Percentiles rank a stretch among this genome's conserved stretches.
Evolutionary conservation across 2,797 vertebrate species (phyloP).

Genomic region (Clarias fuscus): DNA sequence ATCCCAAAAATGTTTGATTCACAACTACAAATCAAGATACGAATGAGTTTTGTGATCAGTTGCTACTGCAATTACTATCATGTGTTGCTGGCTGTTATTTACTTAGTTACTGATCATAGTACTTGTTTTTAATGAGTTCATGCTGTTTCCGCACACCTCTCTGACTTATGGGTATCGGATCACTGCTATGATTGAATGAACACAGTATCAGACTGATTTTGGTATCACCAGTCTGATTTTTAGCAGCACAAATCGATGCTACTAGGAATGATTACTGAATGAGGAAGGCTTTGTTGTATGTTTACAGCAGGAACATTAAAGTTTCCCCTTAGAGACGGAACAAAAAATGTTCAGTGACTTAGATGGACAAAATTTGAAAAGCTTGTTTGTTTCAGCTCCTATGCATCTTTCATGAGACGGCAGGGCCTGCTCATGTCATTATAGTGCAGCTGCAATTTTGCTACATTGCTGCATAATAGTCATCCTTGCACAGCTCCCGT

Average conservation of each 20-base stretch:
- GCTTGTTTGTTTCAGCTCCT: background rate
- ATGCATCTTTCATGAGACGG: background rate
- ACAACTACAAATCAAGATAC: too few relatives aligned
- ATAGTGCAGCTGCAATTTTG: background rate
- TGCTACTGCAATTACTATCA: background rate
- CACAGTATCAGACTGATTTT: background rate
- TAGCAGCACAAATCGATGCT: background rate
- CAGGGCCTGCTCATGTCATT: background rate
- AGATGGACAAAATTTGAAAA: background rate
- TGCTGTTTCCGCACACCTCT: background rate
- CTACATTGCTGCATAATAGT: background rate
- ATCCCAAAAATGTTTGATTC: too few relatives aligned
- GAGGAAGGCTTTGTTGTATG: background rate
- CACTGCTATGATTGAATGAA: background rate
- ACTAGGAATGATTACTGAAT: background rate
- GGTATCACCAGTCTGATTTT: background rate
- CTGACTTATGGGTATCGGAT: background rate
- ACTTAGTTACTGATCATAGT: too few relatives aligned
- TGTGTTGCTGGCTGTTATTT: background rate
- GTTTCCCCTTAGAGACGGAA: background rate
- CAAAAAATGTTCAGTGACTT: background rate
- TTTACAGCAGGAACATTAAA: background rate
- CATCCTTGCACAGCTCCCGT: background rate
- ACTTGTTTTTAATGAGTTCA: background rate
- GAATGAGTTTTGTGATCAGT: too few relatives aligned